Percentiles rank a stretch among this genome's conserved stretches.
Evolutionary conservation across 2,797 vertebrate species (phyloP).

Genomic region (Micropoecilia bifurca): DNA sequence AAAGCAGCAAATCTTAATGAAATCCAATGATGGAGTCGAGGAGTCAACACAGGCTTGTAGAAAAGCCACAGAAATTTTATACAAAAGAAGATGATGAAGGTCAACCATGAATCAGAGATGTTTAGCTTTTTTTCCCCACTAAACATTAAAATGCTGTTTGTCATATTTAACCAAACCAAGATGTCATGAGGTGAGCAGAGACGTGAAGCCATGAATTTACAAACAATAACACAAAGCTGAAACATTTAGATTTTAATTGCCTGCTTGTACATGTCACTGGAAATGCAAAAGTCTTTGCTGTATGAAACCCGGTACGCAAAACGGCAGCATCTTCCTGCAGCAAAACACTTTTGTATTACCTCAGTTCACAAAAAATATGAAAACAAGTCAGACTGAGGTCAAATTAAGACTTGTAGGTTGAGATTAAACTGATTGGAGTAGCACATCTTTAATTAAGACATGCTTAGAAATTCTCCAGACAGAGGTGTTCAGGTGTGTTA

Average conservation of each 20-base stretch:
- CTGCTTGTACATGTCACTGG: not conserved
- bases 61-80: not conserved
- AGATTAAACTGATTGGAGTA: not conserved
- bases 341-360: not conserved
- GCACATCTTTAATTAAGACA: not conserved
- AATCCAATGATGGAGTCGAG: too few relatives aligned
- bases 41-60: not conserved
- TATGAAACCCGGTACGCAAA: not conserved
- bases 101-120: not conserved
- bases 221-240: not conserved
- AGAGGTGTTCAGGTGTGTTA: not conserved
- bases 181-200: not conserved
- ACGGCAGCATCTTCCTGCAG: not conserved
- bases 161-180: not conserved
- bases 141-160: not conserved
- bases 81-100: not conserved
- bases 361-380: not conserved
- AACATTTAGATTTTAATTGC: not conserved
- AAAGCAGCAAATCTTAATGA: not conserved
- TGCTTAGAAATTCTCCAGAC: not conserved
- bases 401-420: not conserved
- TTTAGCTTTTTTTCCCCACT: not conserved
- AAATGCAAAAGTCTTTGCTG: not conserved
- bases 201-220: not conserved
- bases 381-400: not conserved